Percentiles rank a stretch among this genome's conserved stretches.
phyloP scores from a whole-genome alignment of 2,888 invertebrate species.

The Hecatera dysodea region DNA sequence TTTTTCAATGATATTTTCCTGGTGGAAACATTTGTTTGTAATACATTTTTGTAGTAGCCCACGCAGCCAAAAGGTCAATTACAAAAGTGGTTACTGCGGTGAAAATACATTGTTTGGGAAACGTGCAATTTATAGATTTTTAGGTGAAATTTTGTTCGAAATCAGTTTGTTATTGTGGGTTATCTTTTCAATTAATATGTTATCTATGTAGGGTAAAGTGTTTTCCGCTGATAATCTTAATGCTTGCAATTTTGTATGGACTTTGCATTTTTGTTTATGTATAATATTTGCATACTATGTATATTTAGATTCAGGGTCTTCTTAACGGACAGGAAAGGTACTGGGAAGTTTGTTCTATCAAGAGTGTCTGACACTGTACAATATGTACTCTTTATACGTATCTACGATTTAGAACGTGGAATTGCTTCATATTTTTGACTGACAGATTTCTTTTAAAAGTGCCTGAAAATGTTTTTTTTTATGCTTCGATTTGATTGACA shows the following conservation, averaged over 20 bases:
- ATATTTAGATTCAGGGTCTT: not conserved
- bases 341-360: too few species aligned
- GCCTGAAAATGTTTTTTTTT: too few species aligned
- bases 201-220: constrained; percentile 13
- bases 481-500: too few species aligned
- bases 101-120: constrained; percentile 29
- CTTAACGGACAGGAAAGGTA: too few species aligned
- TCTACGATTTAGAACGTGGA: too few species aligned
- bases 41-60: constrained; percentile 33
- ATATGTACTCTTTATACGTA: too few species aligned
- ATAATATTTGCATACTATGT: too few species aligned
- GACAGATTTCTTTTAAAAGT: too few species aligned
- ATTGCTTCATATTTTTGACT: too few species aligned
- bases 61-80: constrained; percentile 17
- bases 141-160: constrained; percentile 1
- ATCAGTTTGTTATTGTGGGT: constrained; percentile 4
- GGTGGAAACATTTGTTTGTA: constrained; percentile 16
- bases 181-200: constrained; percentile 16
- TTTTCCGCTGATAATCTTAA: not conserved
- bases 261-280: not conserved
- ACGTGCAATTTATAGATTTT: not conserved
- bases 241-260: not conserved
- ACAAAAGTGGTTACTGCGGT: constrained; percentile 13
- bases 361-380: too few species aligned
- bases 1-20: constrained; percentile 14